Conservation (phyloP, 2,113 vertebrate genomes). For the Fregetta grallaria region DNA sequence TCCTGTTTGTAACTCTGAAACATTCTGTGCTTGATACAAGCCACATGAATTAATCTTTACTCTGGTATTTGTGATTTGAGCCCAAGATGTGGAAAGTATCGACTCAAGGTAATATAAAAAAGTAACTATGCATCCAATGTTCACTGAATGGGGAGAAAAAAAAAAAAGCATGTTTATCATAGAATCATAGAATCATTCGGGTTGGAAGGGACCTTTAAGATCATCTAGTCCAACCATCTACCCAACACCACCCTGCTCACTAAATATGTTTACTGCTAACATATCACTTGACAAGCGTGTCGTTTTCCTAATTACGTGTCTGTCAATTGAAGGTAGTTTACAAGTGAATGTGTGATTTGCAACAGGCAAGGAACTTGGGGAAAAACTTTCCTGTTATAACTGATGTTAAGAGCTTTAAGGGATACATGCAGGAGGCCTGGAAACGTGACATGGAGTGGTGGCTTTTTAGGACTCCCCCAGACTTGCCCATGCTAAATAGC, state of each 20-base stretch:
- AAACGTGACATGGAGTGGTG: not conserved
- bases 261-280: no score
- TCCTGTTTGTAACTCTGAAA: not conserved
- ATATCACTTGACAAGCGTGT: not conserved
- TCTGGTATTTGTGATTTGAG: not conserved
- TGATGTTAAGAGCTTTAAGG: not conserved
- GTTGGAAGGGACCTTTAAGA: no score
- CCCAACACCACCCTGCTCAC: no score
- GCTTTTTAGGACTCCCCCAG: not conserved
- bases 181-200: no score
- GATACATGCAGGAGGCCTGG: not conserved
- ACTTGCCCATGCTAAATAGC: not conserved
- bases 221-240: no score
- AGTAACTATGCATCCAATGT: not conserved
- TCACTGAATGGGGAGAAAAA: not conserved
- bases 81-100: not conserved
- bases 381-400: not conserved
- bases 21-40: not conserved
- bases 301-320: not conserved
- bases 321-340: not conserved
- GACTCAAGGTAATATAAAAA: not conserved
- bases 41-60: not conserved
- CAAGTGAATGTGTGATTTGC: not conserved
- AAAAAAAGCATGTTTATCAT: no score
- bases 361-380: not conserved